A percentile compares a stretch with the other conserved stretches of the same genome.
Conservation (phyloP, 2,113 vertebrate species). For the Atherinomorus stipes region DNA sequence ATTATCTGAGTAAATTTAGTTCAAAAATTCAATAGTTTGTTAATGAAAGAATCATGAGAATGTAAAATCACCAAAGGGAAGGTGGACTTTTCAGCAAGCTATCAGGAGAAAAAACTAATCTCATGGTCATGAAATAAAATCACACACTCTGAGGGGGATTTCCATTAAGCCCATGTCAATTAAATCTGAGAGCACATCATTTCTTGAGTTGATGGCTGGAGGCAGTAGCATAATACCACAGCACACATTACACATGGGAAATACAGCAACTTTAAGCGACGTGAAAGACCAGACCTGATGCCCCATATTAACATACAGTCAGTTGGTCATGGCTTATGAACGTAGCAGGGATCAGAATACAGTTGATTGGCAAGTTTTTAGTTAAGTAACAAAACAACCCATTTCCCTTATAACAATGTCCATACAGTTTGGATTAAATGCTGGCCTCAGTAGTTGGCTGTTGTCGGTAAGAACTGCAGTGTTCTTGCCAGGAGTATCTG, state of each 20-base stretch:
- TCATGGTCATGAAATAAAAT: constrained; percentile 19
- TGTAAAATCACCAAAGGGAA: constrained; percentile 7
- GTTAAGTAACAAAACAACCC: too few species aligned
- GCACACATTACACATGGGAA: not conserved
- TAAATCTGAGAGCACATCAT: constrained; percentile 13
- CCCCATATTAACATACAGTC: constrained; percentile 4
- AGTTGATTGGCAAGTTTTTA: too few species aligned
- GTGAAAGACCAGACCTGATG: not conserved
- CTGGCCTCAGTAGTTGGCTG: too few species aligned
- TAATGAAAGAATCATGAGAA: constrained; percentile 27
- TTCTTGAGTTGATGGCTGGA: constrained; percentile 10
- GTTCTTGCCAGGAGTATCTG: too few species aligned
- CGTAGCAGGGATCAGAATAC: too few species aligned
- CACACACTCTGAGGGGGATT: constrained; percentile 6
- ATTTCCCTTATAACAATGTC: too few species aligned
- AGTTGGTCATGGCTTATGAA: not conserved
- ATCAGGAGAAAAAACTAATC: not conserved
- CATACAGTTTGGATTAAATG: too few species aligned
- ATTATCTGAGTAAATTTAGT: not conserved
- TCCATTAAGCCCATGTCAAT: constrained; percentile 30
- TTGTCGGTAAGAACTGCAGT: too few species aligned
- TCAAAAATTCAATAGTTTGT: constrained; percentile 3
- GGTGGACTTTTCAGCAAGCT: constrained; percentile 17
- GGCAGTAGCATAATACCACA: constrained; percentile 19
- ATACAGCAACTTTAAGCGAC: not conserved